Conservation (phyloP, 2,888 invertebrate species). For the Caenorhabditis auriculariae region DNA sequence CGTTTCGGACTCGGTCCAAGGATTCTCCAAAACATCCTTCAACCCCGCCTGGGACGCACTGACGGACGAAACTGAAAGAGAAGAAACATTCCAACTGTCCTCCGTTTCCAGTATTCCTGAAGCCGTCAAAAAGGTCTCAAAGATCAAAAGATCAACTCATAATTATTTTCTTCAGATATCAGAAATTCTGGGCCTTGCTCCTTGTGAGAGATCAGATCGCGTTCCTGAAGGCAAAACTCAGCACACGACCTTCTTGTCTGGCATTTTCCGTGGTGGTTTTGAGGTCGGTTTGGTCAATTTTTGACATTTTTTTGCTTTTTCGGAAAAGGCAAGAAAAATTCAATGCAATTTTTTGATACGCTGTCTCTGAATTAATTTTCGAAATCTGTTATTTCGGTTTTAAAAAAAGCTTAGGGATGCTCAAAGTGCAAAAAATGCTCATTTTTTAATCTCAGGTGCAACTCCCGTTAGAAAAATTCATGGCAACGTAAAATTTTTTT, state of each 20-base stretch:
- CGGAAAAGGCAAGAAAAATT: neutral
- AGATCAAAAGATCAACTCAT: neutral
- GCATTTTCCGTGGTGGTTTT: slow-evolving; percentile 82
- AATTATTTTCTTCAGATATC: slow-evolving; percentile 63
- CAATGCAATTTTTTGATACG: neutral
- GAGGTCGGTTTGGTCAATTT: slow-evolving; percentile 20
- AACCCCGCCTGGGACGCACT: slow-evolving; percentile 72
- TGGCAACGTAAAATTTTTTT: too few species aligned
- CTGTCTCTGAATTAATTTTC: neutral
- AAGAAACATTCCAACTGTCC: slow-evolving; percentile 88
- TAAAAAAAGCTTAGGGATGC: too few species aligned
- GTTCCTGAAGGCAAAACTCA: slow-evolving; percentile 80
- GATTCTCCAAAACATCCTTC: slow-evolving; percentile 78
- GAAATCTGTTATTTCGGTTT: neutral
- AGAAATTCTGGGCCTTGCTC: slow-evolving; percentile 80
- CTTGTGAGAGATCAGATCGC: slow-evolving; percentile 81
- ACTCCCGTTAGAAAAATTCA: too few species aligned
- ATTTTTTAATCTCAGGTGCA: too few species aligned
- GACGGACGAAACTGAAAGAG: slow-evolving; percentile 73
- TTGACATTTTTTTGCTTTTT: neutral
- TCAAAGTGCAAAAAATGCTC: too few species aligned
- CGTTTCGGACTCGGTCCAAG: slow-evolving; percentile 82
- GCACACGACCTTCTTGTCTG: slow-evolving; percentile 80
- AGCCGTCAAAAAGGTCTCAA: slow-evolving; percentile 40
- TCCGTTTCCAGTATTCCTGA: slow-evolving; percentile 74